A percentile compares a stretch with the other conserved stretches of the same genome.
These are phyloP conservation scores for Ophthalmolycus amberensis DNA, from an alignment of 2,113 vertebrate species.

Conservation along the genomic window DNA sequence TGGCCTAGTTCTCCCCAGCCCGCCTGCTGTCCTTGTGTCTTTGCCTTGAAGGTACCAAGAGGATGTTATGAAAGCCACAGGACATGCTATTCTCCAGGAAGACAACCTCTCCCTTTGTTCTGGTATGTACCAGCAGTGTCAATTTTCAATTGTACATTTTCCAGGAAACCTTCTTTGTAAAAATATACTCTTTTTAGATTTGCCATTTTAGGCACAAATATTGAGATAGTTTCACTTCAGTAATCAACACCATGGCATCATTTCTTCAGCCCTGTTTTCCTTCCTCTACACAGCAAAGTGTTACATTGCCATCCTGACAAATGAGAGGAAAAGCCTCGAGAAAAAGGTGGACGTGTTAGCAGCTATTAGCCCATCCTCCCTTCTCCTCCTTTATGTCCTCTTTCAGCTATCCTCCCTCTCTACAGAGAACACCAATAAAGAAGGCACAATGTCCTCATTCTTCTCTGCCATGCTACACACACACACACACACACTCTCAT, in stretches of 20 bases:
- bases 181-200: neutral
- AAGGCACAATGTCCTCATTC: slow-evolving; percentile 46
- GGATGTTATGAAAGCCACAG: slow-evolving; percentile 19
- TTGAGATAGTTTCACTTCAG: neutral
- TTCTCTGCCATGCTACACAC: slow-evolving; percentile 49
- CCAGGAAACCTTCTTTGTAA: neutral
- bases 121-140: neutral
- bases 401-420: slow-evolving; percentile 14
- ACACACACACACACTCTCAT: neutral
- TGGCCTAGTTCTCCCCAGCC: too few species aligned
- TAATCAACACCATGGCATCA: neutral
- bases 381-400: slow-evolving; percentile 9
- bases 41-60: slow-evolving; percentile 9
- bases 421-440: slow-evolving; percentile 50
- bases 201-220: neutral
- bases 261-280: neutral
- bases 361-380: slow-evolving; percentile 57
- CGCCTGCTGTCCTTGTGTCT: neutral
- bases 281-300: neutral
- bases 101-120: neutral
- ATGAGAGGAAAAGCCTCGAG: neutral
- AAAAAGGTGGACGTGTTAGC: slow-evolving; percentile 14
- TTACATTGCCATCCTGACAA: neutral
- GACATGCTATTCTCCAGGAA: neutral
- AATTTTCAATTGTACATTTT: neutral